Conservation (phyloP, 2,797 vertebrate species). For the Macroramphosus scolopax region DNA sequence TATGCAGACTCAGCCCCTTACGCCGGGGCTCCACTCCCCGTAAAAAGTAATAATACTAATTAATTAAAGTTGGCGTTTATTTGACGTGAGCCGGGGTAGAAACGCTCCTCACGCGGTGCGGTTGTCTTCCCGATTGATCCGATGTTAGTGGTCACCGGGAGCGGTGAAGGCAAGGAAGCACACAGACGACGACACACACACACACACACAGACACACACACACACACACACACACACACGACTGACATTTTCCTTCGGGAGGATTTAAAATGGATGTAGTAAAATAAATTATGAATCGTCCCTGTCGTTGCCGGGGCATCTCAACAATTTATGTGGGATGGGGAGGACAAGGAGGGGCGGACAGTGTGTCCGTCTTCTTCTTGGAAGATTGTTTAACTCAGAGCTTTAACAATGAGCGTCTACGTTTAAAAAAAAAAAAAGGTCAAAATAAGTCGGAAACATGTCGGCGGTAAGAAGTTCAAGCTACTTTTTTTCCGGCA, state of each 20-base stretch:
- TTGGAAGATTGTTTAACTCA: too few relatives aligned
- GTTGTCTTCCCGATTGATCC: slow-evolving; percentile 19
- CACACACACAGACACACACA: slow-evolving; percentile 4
- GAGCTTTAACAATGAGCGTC: too few relatives aligned
- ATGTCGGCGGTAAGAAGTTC: too few relatives aligned
- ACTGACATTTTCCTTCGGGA: neutral
- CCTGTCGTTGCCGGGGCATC: slow-evolving; percentile 13
- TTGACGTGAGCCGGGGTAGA: slow-evolving; percentile 25
- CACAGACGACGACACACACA: slow-evolving; percentile 1
- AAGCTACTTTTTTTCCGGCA: too few relatives aligned
- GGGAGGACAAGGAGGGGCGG: neutral
- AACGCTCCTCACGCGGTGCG: slow-evolving; percentile 14
- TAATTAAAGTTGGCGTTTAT: slow-evolving; percentile 55
- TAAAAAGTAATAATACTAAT: slow-evolving; percentile 47
- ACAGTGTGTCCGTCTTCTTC: neutral
- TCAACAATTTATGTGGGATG: slow-evolving; percentile 4
- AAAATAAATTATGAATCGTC: slow-evolving; percentile 24
- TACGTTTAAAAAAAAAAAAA: too few relatives aligned
- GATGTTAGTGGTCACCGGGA: slow-evolving; percentile 1
- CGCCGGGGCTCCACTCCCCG: slow-evolving; percentile 10
- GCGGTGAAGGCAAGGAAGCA: slow-evolving; percentile 7
- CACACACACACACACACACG: slow-evolving; percentile 3
- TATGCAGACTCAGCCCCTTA: slow-evolving; percentile 47
- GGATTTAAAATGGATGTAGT: slow-evolving; percentile 20
- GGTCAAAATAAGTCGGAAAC: too few relatives aligned